These are phyloP conservation scores for Drosophila lini DNA, from an alignment of 1,140 invertebrate genomes.

Conservation along the genomic window DNA sequence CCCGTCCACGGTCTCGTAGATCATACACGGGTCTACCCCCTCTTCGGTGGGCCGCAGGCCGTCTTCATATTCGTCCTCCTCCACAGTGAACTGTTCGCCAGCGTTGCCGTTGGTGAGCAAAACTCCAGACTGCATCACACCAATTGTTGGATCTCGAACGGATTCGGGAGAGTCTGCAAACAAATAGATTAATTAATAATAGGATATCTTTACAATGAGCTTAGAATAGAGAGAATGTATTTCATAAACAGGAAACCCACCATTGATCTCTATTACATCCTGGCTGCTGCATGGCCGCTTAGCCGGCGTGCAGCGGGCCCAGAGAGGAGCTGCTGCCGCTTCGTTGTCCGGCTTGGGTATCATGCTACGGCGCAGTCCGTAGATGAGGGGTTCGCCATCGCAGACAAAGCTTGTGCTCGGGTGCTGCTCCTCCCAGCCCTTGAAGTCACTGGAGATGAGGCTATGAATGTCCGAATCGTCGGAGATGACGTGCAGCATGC, in stretches of 20 bases:
- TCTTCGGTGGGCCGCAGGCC: slow-evolving; percentile 1
- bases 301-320: slow-evolving; percentile 11
- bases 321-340: neutral
- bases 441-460: slow-evolving; percentile 57
- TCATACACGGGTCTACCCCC: slow-evolving; percentile 31
- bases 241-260: slow-evolving; percentile 1
- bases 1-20: slow-evolving; percentile 50
- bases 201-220: neutral
- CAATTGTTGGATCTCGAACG: slow-evolving; percentile 9
- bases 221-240: neutral
- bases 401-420: neutral
- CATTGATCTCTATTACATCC: slow-evolving; percentile 43
- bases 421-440: slow-evolving; percentile 46
- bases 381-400: slow-evolving; percentile 23
- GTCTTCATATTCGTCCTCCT: neutral
- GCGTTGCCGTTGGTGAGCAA: slow-evolving; percentile 43
- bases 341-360: neutral
- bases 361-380: slow-evolving; percentile 26
- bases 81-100: slow-evolving; percentile 19
- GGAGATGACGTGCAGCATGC: slow-evolving; percentile 58
- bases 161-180: slow-evolving; percentile 42
- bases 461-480: slow-evolving; percentile 61
- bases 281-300: slow-evolving; percentile 20
- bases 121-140: slow-evolving; percentile 22
- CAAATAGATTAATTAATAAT: neutral